Base-by-base conservation (phyloP, 2,113 vertebrate species). In the Muntiacus reevesi region DNA sequence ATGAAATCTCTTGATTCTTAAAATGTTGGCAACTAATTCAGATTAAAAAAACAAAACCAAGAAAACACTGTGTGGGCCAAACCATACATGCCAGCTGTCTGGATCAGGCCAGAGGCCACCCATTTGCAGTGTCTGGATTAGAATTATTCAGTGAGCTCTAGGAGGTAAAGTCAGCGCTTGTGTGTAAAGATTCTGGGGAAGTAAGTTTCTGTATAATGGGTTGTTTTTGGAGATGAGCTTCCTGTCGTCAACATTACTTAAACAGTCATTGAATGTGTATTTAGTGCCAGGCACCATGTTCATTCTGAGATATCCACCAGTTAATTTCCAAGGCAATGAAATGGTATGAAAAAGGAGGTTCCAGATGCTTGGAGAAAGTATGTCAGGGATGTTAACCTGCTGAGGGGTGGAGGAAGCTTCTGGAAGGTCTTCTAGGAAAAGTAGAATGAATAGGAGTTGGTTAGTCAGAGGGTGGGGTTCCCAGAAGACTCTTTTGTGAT, bases 11-110 rank as follows among this genome's bases (percentile, higher is more conserved):
- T 93, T 86, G 11, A 84, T 95, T 96, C 86, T 94, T 88, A 95
- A 95, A 94, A 71, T 85, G 52, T 96, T 87, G 90, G 64, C 92
- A 86, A 19, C 45, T 76, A 86, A 64, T 87, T 81, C 78, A 86
- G 9, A 94, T 94, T 45, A 84, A 28, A 21, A 47, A 54, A 30
- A 33, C 27, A 21, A n/a, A 71, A 57, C 19, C 12, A 13, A 50
- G 14, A 54, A 78, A 27, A 74, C 12, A 89, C 36, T 7, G 3
- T 86, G 23, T 85, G 60, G 36, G 76, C 87, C 92, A 96, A 96
- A 52, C 28, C 50, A 94, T 97, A 91, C 36, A 33, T 54, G 23
- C 89, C 62, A 95, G 27, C 12, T 30, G 96, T 64, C 91, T 36
- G 43, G 52, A 83, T 89, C 15, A 40, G 59, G 67, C 74, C 85